Evolutionary conservation across 2,797 vertebrate genomes (phyloP).

Genomic region (Crocidura indochinensis): DNA sequence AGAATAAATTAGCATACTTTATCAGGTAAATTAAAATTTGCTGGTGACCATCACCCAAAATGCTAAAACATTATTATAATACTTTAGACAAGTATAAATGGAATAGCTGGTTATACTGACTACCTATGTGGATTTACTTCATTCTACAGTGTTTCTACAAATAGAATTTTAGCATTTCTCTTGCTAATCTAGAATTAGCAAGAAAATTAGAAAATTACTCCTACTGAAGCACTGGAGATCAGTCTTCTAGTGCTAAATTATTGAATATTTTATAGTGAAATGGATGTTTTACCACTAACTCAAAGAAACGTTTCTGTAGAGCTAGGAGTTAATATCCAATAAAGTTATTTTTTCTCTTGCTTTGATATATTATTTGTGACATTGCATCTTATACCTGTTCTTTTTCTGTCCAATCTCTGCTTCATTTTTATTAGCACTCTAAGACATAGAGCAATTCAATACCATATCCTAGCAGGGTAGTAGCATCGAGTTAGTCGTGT

Average conservation of each 20-base stretch:
- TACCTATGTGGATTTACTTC: not conserved
- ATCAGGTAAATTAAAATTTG: constrained; percentile 68
- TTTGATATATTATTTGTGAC: constrained; percentile 45
- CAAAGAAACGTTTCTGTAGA: constrained; percentile 19
- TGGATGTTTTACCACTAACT: constrained; percentile 30
- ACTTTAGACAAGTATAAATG: constrained; percentile 28
- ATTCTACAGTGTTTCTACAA: not conserved
- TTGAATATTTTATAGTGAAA: constrained; percentile 23
- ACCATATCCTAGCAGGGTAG: rapidly evolving
- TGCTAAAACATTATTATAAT: constrained; percentile 46
- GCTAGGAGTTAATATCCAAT: not conserved
- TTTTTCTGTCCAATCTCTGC: constrained; percentile 17
- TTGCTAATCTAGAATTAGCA: constrained; percentile 56
- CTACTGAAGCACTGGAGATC: not conserved
- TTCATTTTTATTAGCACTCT: not conserved
- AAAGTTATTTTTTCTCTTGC: not conserved
- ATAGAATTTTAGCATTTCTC: constrained; percentile 35
- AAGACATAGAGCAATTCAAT: not conserved
- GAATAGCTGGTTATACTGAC: not conserved
- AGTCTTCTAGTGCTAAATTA: constrained; percentile 39
- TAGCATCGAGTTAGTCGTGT: not conserved
- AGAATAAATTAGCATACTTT: constrained; percentile 67
- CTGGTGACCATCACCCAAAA: constrained; percentile 67
- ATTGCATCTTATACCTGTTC: constrained; percentile 11
- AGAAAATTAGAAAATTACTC: constrained; percentile 39